Percentiles rank a stretch among this genome's conserved stretches.
Evolutionary conservation across 2,888 invertebrate species (phyloP).

Genomic region (Drosophila emarginata): DNA sequence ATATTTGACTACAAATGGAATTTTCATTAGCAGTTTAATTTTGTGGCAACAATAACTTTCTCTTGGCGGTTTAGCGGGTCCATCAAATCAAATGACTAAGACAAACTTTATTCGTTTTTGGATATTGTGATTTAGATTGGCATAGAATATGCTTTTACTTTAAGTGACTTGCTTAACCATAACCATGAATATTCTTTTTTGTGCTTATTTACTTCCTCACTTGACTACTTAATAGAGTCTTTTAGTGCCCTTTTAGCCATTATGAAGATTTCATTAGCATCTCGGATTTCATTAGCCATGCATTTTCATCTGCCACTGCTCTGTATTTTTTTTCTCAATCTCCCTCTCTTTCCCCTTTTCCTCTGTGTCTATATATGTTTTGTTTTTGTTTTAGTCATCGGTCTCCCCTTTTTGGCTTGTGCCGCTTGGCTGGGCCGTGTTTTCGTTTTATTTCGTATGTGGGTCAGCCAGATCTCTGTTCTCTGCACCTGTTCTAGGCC

Average conservation of each 20-base stretch:
- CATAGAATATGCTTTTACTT: not conserved
- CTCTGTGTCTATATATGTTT: conserved; percentile 1
- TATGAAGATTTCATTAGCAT: conserved; percentile 35
- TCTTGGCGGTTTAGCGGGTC: not conserved
- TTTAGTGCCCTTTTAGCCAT: conserved; percentile 22
- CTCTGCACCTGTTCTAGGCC: conserved; percentile 36
- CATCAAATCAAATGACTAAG: not conserved
- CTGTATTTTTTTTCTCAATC: not conserved
- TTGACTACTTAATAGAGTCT: conserved; percentile 29
- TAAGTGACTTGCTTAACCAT: not conserved
- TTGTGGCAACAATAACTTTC: not conserved
- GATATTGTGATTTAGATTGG: not conserved
- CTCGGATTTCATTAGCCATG: conserved; percentile 39
- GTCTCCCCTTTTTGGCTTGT: conserved; percentile 51
- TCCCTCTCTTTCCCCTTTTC: not conserved
- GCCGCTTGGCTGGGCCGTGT: conserved; percentile 55
- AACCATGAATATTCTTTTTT: not conserved
- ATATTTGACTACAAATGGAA: conserved; percentile 19
- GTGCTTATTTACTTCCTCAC: not conserved
- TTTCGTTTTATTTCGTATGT: conserved; percentile 27
- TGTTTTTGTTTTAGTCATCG: not conserved
- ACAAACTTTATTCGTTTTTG: not conserved
- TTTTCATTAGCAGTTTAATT: not conserved
- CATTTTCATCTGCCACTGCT: not conserved
- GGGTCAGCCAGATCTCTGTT: conserved; percentile 32